These are phyloP conservation scores for Chaitophorus viminalis DNA, from an alignment of 2,888 invertebrate genomes.

Conservation along the genomic window DNA sequence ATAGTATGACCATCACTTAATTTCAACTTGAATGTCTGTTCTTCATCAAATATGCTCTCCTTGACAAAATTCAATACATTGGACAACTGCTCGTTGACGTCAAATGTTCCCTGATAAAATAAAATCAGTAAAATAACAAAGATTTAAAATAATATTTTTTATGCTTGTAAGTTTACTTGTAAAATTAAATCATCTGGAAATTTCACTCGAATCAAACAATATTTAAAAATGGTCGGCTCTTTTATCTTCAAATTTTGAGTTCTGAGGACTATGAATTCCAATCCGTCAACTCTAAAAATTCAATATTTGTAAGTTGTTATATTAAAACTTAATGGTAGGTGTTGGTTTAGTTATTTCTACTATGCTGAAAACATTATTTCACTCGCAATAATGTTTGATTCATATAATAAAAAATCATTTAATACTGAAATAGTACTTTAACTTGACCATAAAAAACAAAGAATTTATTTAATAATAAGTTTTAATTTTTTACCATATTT, in stretches of 20 bases:
- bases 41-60: slow-evolving; percentile 77
- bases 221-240: slow-evolving; percentile 77
- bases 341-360: too few species aligned
- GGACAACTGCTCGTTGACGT: slow-evolving; percentile 80
- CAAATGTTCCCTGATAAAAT: slow-evolving; percentile 83
- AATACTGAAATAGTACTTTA: too few species aligned
- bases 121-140: slow-evolving; percentile 9
- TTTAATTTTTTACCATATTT: too few species aligned
- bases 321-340: too few species aligned
- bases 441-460: too few species aligned
- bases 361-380: too few species aligned
- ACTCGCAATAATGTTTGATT: too few species aligned
- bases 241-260: slow-evolving; percentile 75
- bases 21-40: slow-evolving; percentile 76
- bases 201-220: slow-evolving; percentile 83
- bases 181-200: slow-evolving; percentile 88
- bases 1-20: slow-evolving; percentile 77
- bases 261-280: slow-evolving; percentile 84
- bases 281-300: slow-evolving; percentile 76
- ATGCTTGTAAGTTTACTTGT: slow-evolving; percentile 71
- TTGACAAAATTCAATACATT: slow-evolving; percentile 81
- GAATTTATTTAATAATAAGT: too few species aligned
- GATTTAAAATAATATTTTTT: neutral
- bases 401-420: too few species aligned
- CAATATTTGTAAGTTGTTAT: neutral